These are phyloP conservation scores for Empidonax traillii DNA, from an alignment of 2,113 vertebrate species.

Conservation along the genomic window DNA sequence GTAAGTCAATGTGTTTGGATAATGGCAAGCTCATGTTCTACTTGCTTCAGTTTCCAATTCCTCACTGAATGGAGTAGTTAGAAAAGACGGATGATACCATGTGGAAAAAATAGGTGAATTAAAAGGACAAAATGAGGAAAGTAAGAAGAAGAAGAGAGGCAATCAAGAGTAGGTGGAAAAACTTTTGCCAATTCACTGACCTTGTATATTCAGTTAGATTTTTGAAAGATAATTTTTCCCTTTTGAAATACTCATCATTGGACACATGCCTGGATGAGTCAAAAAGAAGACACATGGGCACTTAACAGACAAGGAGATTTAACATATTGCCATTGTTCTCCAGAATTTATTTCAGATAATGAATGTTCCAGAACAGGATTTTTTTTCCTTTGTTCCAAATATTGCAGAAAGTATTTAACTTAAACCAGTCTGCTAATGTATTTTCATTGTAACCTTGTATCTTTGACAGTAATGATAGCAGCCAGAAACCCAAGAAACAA, in stretches of 20 bases:
- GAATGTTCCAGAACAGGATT: slow-evolving; percentile 10
- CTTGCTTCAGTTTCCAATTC: neutral
- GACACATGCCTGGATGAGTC: neutral
- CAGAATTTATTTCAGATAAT: slow-evolving; percentile 5
- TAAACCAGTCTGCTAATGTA: neutral
- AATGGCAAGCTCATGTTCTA: neutral
- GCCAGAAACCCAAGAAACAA: neutral
- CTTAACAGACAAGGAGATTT: neutral
- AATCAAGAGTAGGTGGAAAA: neutral
- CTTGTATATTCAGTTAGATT: neutral
- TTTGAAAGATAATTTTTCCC: neutral
- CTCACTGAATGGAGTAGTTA: neutral
- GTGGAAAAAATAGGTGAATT: neutral
- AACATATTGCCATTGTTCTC: slow-evolving; percentile 20
- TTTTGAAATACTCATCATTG: slow-evolving; percentile 14
- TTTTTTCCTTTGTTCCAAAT: neutral
- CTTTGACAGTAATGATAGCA: neutral
- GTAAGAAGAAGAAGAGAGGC: neutral
- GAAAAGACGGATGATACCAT: neutral
- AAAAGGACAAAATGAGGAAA: neutral
- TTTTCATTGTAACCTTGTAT: neutral
- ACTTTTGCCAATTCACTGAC: neutral
- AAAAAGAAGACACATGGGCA: slow-evolving; percentile 24
- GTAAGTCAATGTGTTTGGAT: fast-evolving
- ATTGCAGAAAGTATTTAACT: slow-evolving; percentile 29